Percentiles rank a stretch among this genome's conserved stretches.
Evolutionary conservation across 2,113 vertebrate species (phyloP).

Genomic region (Corynorhinus townsendii): DNA sequence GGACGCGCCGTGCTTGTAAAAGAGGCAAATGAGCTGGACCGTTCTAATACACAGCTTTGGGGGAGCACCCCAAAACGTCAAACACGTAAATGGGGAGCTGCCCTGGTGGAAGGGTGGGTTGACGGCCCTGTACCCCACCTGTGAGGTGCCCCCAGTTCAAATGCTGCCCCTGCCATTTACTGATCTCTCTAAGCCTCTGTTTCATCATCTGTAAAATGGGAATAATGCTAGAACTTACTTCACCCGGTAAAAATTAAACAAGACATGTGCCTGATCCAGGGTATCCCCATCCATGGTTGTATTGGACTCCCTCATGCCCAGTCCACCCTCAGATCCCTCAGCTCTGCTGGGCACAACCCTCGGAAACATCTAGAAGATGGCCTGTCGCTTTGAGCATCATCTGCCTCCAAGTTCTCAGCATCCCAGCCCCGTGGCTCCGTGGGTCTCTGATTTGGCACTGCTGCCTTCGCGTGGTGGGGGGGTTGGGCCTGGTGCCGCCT

Average conservation of each 20-base stretch:
- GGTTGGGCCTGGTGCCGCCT: fast-evolving
- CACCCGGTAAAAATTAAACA: fast-evolving
- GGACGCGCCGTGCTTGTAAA: fast-evolving
- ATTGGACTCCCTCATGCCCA: fast-evolving
- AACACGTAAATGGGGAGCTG: neutral
- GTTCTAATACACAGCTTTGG: fast-evolving
- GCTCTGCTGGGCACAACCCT: neutral
- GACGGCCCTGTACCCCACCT: neutral
- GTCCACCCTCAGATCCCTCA: fast-evolving
- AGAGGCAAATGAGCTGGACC: fast-evolving
- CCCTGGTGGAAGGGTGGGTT: neutral
- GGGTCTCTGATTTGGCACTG: neutral
- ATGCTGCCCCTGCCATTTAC: neutral
- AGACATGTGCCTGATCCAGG: neutral
- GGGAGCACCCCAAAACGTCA: too few species aligned
- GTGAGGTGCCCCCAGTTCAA: neutral
- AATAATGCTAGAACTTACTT: neutral
- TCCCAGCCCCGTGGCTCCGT: fast-evolving
- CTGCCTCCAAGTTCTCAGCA: neutral
- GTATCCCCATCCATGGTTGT: fast-evolving
- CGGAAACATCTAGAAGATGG: fast-evolving
- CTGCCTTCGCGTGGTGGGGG: fast-evolving
- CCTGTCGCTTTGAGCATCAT: fast-evolving
- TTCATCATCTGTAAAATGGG: neutral
- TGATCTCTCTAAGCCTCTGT: neutral